These are phyloP conservation scores for Theristicus caerulescens DNA, from an alignment of 2,113 vertebrate species.

Conservation along the genomic window DNA sequence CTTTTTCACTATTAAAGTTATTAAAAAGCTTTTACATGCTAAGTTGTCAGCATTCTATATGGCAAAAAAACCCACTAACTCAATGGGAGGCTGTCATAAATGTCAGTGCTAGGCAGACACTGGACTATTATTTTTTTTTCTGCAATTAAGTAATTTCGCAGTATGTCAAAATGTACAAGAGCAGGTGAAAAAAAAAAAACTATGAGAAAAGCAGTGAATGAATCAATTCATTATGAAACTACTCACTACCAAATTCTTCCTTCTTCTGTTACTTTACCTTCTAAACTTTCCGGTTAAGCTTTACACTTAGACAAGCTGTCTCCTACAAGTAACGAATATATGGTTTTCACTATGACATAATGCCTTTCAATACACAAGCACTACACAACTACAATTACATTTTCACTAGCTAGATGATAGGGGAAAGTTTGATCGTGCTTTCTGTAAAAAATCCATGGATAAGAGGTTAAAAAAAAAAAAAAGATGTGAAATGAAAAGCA, in stretches of 20 bases:
- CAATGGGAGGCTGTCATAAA: neutral
- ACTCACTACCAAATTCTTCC: neutral
- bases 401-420: neutral
- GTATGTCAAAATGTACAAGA: neutral
- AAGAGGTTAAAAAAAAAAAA: neutral
- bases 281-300: neutral
- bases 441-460: neutral
- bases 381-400: neutral
- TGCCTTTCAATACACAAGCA: neutral
- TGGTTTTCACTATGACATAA: neutral
- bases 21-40: neutral
- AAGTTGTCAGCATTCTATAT: neutral
- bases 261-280: slow-evolving; percentile 7
- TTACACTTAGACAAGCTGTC: slow-evolving; percentile 26
- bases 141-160: neutral
- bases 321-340: neutral
- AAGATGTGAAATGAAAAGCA: neutral
- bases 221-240: slow-evolving; percentile 2
- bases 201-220: neutral
- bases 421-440: neutral
- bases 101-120: neutral
- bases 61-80: neutral
- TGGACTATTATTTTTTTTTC: neutral
- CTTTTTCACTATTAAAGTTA: neutral
- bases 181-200: neutral